Evolutionary conservation across 2,113 vertebrate genomes (phyloP), one percentile per base, ranked within the genome.

Genomic region (Sarotherodon lohbergeri): DNA sequence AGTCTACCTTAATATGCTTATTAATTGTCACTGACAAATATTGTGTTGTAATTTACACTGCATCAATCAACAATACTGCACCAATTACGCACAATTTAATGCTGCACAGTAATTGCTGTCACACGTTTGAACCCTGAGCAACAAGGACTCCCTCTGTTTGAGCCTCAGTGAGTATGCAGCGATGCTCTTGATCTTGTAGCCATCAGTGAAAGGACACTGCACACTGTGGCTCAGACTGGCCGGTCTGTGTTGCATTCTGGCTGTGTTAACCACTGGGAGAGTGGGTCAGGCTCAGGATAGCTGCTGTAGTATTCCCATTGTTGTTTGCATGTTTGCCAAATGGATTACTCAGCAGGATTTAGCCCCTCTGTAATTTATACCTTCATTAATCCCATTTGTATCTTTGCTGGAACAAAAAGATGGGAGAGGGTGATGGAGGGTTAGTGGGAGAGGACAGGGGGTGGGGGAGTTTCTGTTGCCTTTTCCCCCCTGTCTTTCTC

Each of bases 371-470:
- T 96, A 95, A 96, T 95, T 90, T 93, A 95, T 93, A 94, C 95
- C 94, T 96, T 94, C 94, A 94, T 94, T 96, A 96, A 96, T 95
- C 95, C 94, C 91, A 90, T 93, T 96, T 96, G 92, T 95, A 95
- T 95, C 90, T 88, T 86, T 78, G 90, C 87, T 92, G 88, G 91
- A 94, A 96, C 94, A 96, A 96, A 68, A 96, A 95, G 93, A 94
- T 57, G 89, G 52, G 82, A 86, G 87, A 90, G 84, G 82, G 81
- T 86, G 86, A 88, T 34, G 66, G 84, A 89, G 88, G 90, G 90
- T 88, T 84, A 71, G 91, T 80, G 85, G 85, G 56, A 78, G 82
- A n/a, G 63, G 80, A 52, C n/a, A 6, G 52, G 24, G 55, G 22
- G 46, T 11, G 57, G 7, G 46, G 9, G 22, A 22, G 41, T 43